Base-by-base conservation (phyloP, 2,797 vertebrate genomes). In the Forpus xanthops region DNA sequence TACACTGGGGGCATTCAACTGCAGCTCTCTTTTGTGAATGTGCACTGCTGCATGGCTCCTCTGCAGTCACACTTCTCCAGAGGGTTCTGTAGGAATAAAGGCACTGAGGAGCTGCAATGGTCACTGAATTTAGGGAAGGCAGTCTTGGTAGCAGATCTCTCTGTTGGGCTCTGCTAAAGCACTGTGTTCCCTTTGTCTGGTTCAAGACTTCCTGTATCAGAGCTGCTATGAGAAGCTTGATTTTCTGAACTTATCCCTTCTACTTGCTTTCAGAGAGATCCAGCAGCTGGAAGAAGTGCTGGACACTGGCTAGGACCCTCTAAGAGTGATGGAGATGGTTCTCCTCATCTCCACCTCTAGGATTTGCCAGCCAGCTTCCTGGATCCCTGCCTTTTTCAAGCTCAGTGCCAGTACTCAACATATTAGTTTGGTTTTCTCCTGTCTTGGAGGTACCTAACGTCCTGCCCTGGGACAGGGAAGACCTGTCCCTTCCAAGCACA, bases 101-200 rank as follows among this genome's bases (percentile, higher is more conserved):
- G 35, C 28, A 60, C 3, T 0, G 2, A 75, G 18, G 39, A 83
- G 31, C 30, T 68, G 23, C 50, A 52, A 14, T 1, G 4, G 14
- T 65, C 4, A 0, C 33, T 56, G 49, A 72, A 72, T 45, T 78
- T 20, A 79, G 71, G 50, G 28, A 45, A 61, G 61, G 50, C 8
- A 15, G 15, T 53, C 21, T 50, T 33, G 20, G 41, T 11, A 78
- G 58, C n/a, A 75, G 60, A 44, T 53, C 61, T 53, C 61, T 86
- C 0, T 0, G 27, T 8, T 58, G 23, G 12, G 41, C 19, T 72
- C 53, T 53, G 49, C 41, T 47, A 65, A 25, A 35, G 6, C 30
- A 79, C 45, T 4, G 3, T 0, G 2, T 53, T 83, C 37, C 31
- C 11, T n/a, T 21, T 0, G 1, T 8, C 24, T 21, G 21, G 11